Evolutionary conservation across 2,113 vertebrate genomes (phyloP).

Genomic region (Passer domesticus): DNA sequence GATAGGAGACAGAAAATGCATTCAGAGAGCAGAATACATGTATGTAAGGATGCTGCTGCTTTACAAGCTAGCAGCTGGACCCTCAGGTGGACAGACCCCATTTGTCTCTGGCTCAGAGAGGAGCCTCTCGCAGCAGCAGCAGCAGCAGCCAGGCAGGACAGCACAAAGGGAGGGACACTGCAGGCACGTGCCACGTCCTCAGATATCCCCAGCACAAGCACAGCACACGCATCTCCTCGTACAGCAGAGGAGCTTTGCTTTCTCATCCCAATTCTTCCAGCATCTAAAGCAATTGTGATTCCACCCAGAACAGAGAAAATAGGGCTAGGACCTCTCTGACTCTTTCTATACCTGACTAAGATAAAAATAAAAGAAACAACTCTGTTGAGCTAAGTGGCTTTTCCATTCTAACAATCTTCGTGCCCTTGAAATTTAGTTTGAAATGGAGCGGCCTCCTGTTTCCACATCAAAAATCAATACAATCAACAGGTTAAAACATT

Average conservation of each 20-base stretch:
- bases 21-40: not conserved
- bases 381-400: conserved; percentile 28
- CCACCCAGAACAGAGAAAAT: not conserved
- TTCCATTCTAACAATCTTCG: conserved; percentile 40
- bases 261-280: not conserved
- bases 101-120: not conserved
- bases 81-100: not conserved
- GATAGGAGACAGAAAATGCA: not conserved
- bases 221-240: not conserved
- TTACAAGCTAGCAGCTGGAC: not conserved
- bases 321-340: not conserved
- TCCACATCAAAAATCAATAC: conserved; percentile 64
- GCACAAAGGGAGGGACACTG: not conserved
- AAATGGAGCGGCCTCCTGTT: conserved; percentile 53
- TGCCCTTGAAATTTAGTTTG: conserved; percentile 63
- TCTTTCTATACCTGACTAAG: not conserved
- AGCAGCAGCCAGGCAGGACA: not conserved
- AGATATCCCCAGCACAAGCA: not conserved
- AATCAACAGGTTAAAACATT: conserved; percentile 66
- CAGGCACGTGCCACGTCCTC: accelerated
- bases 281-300: not conserved
- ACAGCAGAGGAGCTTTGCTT: not conserved
- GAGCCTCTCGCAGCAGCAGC: not conserved
- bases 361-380: conserved; percentile 47
- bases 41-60: not conserved